Evolutionary conservation across 2,888 invertebrate species (phyloP), one percentile per base, ranked within the genome.

Genomic region (Lymantria dispar): DNA sequence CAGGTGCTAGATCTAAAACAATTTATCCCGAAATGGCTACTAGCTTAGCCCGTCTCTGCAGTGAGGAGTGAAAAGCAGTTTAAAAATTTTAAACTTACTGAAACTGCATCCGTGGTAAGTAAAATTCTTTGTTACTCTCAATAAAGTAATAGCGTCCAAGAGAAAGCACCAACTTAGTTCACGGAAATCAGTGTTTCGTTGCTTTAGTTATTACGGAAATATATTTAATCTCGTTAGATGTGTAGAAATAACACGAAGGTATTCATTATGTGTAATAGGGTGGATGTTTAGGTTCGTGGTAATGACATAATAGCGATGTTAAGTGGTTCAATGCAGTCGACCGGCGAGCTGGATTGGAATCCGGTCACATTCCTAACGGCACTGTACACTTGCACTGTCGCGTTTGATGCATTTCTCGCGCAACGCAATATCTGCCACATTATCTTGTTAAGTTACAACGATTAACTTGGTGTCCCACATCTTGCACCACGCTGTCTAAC

Each of bases 351-450:
- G 72, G 72, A 69, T 74, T 58, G 84, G 82, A 87, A 85, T 87
- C 86, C 82, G 83, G 85, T 82, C 80, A 72, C 85, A 85, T 86
- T 83, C 84, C 84, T 85, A 86, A 82, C 85, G 80, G 83, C 72
- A 72, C 53, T 60, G 37, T 71, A 76, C 80, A 80, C 78, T 81
- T 78, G 83, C 80, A 77, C 80, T 79, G 77, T 73, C 76, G 76
- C 71, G 66, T 74, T 78, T 74, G 71, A 78, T 78, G 74, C 74
- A 76, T 72, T 71, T 62, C 64, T 72, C 62, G 54, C 63, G 64
- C 59, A 60, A 7, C 50, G 55, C 54, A 54, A 60, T 68, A 64
- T 60, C 49, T 52, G 45, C 52, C 47, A 62, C 57, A 54, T 60
- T 62, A 66, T 70, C 68, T 59, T 58, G 68, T 65, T 64, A 65